phyloP scores from a whole-genome alignment of 2,797 vertebrate species.

The Gorsachius magnificus region DNA sequence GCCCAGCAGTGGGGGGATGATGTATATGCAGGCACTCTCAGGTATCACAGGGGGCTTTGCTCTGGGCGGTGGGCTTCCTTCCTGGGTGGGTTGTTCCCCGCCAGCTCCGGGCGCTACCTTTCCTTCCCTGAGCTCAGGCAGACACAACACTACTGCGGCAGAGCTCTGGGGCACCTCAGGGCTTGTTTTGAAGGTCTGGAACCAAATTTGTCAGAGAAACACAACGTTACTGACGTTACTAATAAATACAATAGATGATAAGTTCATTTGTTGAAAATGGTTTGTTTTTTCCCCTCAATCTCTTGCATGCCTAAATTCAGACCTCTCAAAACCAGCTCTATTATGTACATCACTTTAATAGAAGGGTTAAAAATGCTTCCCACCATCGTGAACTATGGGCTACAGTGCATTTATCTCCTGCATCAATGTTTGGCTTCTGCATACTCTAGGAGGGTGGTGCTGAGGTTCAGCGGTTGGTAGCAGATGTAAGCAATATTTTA shows the following conservation, averaged over 20 bases:
- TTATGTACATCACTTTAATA: neutral
- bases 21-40: neutral
- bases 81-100: neutral
- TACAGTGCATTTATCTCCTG: neutral
- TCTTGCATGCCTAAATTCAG: neutral
- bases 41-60: neutral
- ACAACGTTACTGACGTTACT: neutral
- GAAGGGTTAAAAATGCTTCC: neutral
- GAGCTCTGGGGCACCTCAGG: neutral
- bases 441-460: neutral
- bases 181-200: neutral
- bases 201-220: neutral
- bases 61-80: neutral
- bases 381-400: neutral
- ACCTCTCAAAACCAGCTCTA: neutral
- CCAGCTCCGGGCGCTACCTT: neutral
- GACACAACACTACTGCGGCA: fast-evolving
- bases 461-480: neutral
- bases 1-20: neutral
- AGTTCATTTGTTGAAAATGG: neutral
- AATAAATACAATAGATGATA: neutral
- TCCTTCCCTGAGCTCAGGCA: neutral
- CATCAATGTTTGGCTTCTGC: neutral
- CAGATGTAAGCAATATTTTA: neutral
- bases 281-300: neutral